phyloP scores from a whole-genome alignment of 2,797 vertebrate genomes.

The Pangasius djambal region DNA sequence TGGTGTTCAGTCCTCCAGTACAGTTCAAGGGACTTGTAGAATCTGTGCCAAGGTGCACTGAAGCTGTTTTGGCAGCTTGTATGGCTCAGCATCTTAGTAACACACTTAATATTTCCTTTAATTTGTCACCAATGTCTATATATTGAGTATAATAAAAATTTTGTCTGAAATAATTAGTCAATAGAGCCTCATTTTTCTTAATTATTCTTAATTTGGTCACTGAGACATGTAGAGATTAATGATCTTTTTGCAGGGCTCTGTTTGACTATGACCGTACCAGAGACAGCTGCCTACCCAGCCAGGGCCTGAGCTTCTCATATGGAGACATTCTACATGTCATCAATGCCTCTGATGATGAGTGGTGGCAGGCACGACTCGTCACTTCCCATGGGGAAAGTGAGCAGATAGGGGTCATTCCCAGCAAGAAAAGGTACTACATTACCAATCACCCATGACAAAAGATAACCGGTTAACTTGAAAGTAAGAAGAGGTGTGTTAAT shows the following conservation, averaged over 20 bases:
- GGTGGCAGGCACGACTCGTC: constrained; percentile 99
- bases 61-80: background rate
- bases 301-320: constrained; percentile 97
- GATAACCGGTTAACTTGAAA: background rate
- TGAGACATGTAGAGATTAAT: background rate
- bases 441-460: background rate
- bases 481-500: background rate
- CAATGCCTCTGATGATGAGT: constrained; percentile 97
- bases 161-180: background rate
- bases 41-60: background rate
- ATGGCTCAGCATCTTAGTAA: background rate
- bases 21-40: background rate
- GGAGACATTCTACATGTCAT: constrained; percentile 98
- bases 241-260: constrained; percentile 80
- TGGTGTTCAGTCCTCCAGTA: background rate
- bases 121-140: background rate
- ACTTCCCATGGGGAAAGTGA: constrained; percentile 97
- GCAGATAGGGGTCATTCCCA: constrained; percentile 98
- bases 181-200: background rate
- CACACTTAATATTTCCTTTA: background rate
- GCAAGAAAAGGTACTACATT: constrained; percentile 91
- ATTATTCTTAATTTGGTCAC: background rate
- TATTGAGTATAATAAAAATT: background rate
- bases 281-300: constrained; percentile 98
- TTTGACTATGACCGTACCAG: constrained; percentile 98